Conservation (phyloP, 2,797 vertebrate species). For the Eospalax fontanierii region DNA sequence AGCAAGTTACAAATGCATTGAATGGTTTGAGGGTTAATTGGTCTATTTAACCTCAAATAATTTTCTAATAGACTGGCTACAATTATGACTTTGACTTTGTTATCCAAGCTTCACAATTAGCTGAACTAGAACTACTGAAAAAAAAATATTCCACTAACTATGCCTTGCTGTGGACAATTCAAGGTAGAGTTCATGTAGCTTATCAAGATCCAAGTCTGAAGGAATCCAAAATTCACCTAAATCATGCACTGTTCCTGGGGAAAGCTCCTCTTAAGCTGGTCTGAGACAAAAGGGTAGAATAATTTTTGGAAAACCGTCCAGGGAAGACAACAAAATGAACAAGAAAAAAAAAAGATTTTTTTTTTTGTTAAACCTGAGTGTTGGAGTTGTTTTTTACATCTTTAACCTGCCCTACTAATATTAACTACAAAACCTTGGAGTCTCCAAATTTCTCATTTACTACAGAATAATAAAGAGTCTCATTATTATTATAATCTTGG, state of each 20-base stretch:
- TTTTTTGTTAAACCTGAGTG: slow-evolving; percentile 6
- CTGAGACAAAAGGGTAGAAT: neutral
- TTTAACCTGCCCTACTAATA: neutral
- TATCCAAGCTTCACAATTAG: neutral
- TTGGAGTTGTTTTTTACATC: neutral
- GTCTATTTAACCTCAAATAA: neutral
- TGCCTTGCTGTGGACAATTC: neutral
- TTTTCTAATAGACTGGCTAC: neutral
- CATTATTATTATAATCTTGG: slow-evolving; percentile 9
- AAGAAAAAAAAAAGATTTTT: neutral
- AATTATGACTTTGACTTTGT: neutral
- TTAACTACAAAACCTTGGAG: neutral
- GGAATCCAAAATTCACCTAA: neutral
- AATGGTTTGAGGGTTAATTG: neutral
- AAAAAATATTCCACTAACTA: neutral
- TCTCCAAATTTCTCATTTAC: slow-evolving; percentile 33
- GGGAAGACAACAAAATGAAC: neutral
- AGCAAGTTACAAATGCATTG: neutral
- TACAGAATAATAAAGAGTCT: neutral
- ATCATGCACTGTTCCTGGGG: neutral
- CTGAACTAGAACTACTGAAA: neutral
- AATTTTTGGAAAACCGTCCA: neutral
- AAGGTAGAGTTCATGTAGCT: neutral
- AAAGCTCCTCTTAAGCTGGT: neutral
- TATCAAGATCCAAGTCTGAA: neutral